Evolutionary conservation across 2,888 invertebrate species (phyloP).

Genomic region (Oxyscelio sp.): DNA sequence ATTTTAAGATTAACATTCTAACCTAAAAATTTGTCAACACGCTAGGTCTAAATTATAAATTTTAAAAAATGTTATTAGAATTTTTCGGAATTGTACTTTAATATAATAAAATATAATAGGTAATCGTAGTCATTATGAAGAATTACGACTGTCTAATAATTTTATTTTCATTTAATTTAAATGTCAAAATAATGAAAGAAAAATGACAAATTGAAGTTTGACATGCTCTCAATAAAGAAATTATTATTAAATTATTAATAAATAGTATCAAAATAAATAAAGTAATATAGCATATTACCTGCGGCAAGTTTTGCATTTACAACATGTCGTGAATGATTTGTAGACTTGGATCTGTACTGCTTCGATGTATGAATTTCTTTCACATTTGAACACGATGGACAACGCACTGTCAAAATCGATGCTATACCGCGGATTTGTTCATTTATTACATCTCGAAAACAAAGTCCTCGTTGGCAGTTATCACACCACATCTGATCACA

Average conservation of each 20-base stretch:
- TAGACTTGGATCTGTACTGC: background rate
- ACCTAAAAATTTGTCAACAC: no score
- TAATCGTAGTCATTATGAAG: no score
- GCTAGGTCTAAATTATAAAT: no score
- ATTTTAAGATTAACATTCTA: no score
- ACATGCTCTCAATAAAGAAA: background rate
- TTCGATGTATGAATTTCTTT: constrained; percentile 11
- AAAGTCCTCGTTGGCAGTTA: constrained; percentile 1
- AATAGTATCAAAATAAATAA: background rate
- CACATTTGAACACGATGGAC: constrained; percentile 6
- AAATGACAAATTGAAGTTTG: background rate
- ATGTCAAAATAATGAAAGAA: no score
- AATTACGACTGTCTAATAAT: background rate
- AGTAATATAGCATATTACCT: constrained; percentile 10
- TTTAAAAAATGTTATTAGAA: no score
- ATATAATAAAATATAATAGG: no score
- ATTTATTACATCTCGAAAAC: constrained; percentile 24
- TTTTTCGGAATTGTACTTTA: no score
- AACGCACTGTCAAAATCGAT: constrained; percentile 36
- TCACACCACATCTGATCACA: constrained; percentile 26
- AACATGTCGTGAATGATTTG: background rate
- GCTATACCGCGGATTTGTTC: constrained; percentile 13
- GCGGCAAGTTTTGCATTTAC: constrained; percentile 37
- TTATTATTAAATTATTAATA: background rate
- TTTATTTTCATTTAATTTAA: no score